phyloP scores from a whole-genome alignment of 2,113 vertebrate species.

The Galbula dea region DNA sequence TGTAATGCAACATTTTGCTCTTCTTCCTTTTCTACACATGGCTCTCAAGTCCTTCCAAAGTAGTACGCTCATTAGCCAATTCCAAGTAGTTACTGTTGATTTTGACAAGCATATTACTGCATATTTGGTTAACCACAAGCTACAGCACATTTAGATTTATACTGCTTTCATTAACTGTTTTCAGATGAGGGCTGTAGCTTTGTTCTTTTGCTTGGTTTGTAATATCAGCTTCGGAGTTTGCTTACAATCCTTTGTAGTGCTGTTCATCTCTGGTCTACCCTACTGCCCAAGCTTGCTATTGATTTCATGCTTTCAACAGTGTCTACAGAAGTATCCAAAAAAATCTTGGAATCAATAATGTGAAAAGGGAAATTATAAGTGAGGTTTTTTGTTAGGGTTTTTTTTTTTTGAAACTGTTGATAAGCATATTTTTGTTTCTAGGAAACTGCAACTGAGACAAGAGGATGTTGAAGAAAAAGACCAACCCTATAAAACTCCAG shows the following conservation, averaged over 20 bases:
- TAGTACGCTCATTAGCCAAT: neutral
- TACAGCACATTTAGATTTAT: neutral
- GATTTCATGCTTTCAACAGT: neutral
- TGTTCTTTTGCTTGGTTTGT: neutral
- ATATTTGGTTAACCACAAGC: neutral
- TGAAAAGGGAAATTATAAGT: neutral
- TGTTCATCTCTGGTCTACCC: neutral
- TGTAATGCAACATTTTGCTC: neutral
- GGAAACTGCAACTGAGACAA: neutral
- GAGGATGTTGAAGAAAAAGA: neutral
- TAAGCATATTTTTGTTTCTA: neutral
- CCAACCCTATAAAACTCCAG: neutral
- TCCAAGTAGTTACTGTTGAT: neutral
- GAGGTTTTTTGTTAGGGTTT: too few relatives aligned
- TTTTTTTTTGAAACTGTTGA: neutral
- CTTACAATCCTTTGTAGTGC: neutral
- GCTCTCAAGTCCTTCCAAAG: neutral
- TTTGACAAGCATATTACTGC: neutral
- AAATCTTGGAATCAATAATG: neutral
- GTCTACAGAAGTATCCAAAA: neutral
- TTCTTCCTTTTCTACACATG: neutral
- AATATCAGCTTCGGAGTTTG: neutral
- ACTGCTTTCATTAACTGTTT: neutral
- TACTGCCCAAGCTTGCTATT: neutral
- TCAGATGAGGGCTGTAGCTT: neutral